Evolutionary conservation across 2,888 invertebrate genomes (phyloP), one percentile per base, ranked within the genome.

Genomic region (Acronicta alni): DNA sequence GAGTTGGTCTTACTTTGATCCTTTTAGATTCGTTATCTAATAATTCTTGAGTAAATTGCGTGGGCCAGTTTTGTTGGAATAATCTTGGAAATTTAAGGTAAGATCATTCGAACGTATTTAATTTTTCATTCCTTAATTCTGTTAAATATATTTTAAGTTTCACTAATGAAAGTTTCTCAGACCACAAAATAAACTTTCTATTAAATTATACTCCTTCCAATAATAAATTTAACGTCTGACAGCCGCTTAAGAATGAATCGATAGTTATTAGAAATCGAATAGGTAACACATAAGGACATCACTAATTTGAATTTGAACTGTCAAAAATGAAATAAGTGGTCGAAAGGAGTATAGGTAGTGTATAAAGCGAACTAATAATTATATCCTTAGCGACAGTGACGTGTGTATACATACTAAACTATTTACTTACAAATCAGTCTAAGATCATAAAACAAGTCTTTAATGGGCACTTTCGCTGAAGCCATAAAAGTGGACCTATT

Each of bases 391-490:
- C 45, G 16, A 53, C 48, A 45, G 18, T 47, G 48, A 65, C 55
- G 55, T 52, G 67, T 64, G 61, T 55, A 66, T 42, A 39, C 63
- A 65, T 47, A 44, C 54, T 62, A 63, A 69, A 64, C 67, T 61
- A 75, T 67, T 51, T 57, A 65, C 54, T 73, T 65, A 75, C 80
- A 79, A 77, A 78, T 75, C 79, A 59, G 64, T 67, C 56, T 58
- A 61, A 74, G 62, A 69, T 63, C 79, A 83, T 89, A 88, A 89
- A 88, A 85, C 84, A 77, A 62, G 72, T 72, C 78, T 79, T 83
- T 89, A 85, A 89, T 88, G 84, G 83, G 76, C 80, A 86, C 86
- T 86, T 86, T 81, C 79, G 69, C 67, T 75, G 68, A 65, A 76
- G 72, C 73, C 80, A 81, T 90, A 88, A 89, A 88, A 84, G n/a